Base-by-base conservation (phyloP, 1,140 invertebrate genomes). In the Drosophila nigromelanica region DNA sequence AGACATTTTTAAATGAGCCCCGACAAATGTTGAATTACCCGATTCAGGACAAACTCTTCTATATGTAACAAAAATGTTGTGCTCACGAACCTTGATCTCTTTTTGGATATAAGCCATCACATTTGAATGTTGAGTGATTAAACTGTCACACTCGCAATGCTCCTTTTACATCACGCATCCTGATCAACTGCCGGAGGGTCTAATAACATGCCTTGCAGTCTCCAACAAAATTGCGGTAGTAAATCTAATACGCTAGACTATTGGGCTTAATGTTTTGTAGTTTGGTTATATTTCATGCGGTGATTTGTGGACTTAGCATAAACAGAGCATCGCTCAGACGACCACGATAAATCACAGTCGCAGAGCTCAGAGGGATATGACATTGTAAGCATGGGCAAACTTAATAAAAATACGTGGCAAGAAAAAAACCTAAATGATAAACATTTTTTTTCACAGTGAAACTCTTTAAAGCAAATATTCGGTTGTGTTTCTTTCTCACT, bases 261-360 rank as follows among this genome's bases (percentile, higher is more conserved):
- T 56, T 35, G 63, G 58, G 61, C 77, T 78, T 80, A 80, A 63
- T 86, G 66, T 52, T 69, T 64, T 58, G 37, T 63, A 61, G 63
- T 78, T 77, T 51, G 61, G 56, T 73, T 79, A 81, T 85, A 86
- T 81, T 75, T 80, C 74, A 78, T 78, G 71, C 48, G 47, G 83
- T 86, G 82, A 86, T 86, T 86, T 86, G 81, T 87, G 48, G 78
- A 89, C 82, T 78, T 78, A 69, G 66, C 74, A 77, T 80, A 86
- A 77, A 75, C 59, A 67, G 45, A 67, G 55, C 35, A 50, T 72
- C 51, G 60, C 71, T 47, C 40, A 76, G 81, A 55, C 82, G 80
- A 76, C 80, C 63, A 73, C 75, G 30, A 86, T 86, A 86, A 86
- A 86, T 86, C 82, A 86, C 72, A 43, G 35, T 18, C 18, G 27